Conservation (phyloP, 2,888 invertebrate genomes). For the Acanthosepion esculentum region DNA sequence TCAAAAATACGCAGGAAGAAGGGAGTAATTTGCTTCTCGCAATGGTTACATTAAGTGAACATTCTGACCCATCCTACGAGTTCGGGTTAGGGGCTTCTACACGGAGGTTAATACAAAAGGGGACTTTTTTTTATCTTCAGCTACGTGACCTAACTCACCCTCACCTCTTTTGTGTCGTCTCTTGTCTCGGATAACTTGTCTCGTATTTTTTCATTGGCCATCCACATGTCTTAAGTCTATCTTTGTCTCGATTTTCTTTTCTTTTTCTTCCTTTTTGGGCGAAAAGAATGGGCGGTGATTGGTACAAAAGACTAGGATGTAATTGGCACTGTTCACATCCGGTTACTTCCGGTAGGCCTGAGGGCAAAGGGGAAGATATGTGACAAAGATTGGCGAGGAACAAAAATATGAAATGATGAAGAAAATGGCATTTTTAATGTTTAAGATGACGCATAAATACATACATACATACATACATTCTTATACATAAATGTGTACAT, state of each 20-base stretch:
- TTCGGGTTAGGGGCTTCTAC: neutral
- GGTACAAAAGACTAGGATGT: neutral
- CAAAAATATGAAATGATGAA: neutral
- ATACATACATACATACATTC: neutral
- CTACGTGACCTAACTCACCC: neutral
- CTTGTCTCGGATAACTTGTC: neutral
- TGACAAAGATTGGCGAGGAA: neutral
- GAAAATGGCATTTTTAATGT: neutral
- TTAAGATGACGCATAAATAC: neutral
- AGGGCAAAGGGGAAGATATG: neutral
- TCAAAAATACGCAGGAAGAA: neutral
- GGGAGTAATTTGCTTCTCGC: neutral
- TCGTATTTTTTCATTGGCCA: neutral
- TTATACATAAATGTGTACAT: neutral
- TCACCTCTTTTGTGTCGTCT: neutral
- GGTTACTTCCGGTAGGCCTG: neutral
- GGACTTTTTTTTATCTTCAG: neutral
- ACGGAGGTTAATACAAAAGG: conserved; percentile 9
- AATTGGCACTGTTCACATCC: neutral
- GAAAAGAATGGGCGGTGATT: neutral
- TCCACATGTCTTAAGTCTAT: neutral
- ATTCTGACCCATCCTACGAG: neutral
- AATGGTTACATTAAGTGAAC: neutral
- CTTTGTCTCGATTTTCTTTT: neutral
- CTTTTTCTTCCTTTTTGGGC: neutral